Evolutionary conservation across 2,888 invertebrate genomes (phyloP).

Genomic region (Drosophila robusta): DNA sequence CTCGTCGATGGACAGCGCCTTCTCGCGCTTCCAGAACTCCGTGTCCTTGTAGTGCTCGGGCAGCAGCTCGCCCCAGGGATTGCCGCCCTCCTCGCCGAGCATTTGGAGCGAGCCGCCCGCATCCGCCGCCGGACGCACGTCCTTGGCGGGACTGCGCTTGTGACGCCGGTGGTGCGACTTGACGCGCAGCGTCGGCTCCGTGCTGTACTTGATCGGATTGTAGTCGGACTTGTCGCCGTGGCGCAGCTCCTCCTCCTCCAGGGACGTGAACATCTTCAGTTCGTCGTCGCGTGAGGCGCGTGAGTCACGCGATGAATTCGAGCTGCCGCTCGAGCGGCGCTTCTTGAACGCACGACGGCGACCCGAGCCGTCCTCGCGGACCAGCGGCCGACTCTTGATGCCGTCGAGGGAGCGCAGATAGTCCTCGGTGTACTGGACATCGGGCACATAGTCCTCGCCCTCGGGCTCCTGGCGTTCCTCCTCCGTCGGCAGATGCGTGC

Average conservation of each 20-base stretch:
- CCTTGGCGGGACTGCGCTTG: constrained; percentile 83
- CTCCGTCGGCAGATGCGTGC: constrained; percentile 85
- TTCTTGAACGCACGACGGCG: constrained; percentile 88
- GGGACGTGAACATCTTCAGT: constrained; percentile 88
- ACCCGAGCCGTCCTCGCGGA: constrained; percentile 88
- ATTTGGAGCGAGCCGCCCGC: constrained; percentile 74
- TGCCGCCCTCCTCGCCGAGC: constrained; percentile 80
- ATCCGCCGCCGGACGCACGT: constrained; percentile 54
- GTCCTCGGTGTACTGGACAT: constrained; percentile 84
- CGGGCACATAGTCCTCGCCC: constrained; percentile 79
- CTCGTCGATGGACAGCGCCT: constrained; percentile 83
- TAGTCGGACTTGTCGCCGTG: constrained; percentile 79
- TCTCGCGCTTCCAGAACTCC: constrained; percentile 84
- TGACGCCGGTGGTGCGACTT: constrained; percentile 81
- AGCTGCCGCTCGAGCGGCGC: constrained; percentile 87
- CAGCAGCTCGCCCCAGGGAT: constrained; percentile 84
- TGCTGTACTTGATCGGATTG: constrained; percentile 82
- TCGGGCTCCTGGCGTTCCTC: constrained; percentile 86
- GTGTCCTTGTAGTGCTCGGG: constrained; percentile 83
- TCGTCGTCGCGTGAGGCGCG: constrained; percentile 88
- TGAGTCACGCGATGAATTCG: constrained; percentile 87
- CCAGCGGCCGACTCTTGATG: constrained; percentile 87
- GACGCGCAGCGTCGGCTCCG: constrained; percentile 81
- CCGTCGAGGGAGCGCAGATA: constrained; percentile 88
- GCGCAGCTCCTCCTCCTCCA: constrained; percentile 88